Percentiles rank a stretch among this genome's conserved stretches.
phyloP scores from a whole-genome alignment of 1,140 invertebrate species.

The Drosophila gunungcola region DNA sequence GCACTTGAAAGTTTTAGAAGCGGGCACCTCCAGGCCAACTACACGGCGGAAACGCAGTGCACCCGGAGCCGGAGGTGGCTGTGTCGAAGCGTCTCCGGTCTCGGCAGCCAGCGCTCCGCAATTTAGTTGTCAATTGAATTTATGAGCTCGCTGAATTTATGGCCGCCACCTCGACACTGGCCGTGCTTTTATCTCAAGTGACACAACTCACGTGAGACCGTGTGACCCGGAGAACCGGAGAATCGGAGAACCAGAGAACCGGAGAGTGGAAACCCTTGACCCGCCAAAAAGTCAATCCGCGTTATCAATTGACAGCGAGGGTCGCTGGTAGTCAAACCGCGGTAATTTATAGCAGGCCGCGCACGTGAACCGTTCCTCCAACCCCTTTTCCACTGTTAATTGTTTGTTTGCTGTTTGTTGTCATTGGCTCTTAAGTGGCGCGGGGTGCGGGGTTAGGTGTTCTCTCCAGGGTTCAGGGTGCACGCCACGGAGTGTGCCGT shows the following conservation, averaged over 20 bases:
- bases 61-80: conserved; percentile 83
- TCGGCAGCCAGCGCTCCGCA: conserved; percentile 70
- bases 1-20: conserved; percentile 76
- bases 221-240: conserved; percentile 1
- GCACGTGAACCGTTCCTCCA: conserved; percentile 69
- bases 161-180: conserved; percentile 19
- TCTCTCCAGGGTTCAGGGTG: neutral
- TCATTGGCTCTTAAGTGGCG: conserved; percentile 74
- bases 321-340: conserved; percentile 70
- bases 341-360: conserved; percentile 72
- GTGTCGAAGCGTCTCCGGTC: conserved; percentile 84
- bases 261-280: conserved; percentile 41
- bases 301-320: conserved; percentile 53
- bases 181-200: conserved; percentile 54
- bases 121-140: conserved; percentile 85
- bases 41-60: conserved; percentile 72
- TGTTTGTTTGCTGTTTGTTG: conserved; percentile 84
- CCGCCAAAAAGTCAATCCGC: conserved; percentile 47
- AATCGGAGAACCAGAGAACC: conserved; percentile 4
- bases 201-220: conserved; percentile 62
- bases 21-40: conserved; percentile 5
- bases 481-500: conserved; percentile 42
- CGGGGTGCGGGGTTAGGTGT: conserved; percentile 38
- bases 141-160: conserved; percentile 75
- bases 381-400: conserved; percentile 71